phyloP scores from a whole-genome alignment of 2,888 invertebrate genomes.

The Synergus laeviventris region DNA sequence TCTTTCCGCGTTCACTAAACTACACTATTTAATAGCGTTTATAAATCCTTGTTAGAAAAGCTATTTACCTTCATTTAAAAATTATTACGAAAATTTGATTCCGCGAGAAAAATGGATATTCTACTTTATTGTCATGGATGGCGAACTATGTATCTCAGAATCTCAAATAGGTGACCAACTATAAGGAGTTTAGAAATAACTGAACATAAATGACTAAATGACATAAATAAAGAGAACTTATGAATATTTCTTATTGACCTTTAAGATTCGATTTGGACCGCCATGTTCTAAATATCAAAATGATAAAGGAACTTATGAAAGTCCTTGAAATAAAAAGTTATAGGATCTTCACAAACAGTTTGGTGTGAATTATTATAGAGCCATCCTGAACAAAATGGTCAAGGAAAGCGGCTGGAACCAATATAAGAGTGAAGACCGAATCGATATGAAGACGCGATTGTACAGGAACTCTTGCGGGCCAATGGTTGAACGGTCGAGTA shows the following conservation, averaged over 20 bases:
- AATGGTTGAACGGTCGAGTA: background rate
- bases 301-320: background rate
- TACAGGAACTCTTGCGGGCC: background rate
- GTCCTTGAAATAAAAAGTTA: background rate
- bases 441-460: background rate
- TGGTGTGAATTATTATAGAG: background rate
- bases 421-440: background rate
- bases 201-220: too few species aligned
- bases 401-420: background rate
- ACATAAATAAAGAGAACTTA: background rate
- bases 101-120: too few species aligned
- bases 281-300: background rate
- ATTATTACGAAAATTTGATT: too few species aligned
- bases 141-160: too few species aligned
- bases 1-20: background rate
- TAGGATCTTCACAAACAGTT: background rate
- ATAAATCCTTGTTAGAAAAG: too few species aligned
- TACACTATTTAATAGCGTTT: background rate
- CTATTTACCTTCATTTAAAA: too few species aligned
- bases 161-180: too few species aligned
- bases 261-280: background rate
- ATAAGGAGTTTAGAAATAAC: too few species aligned
- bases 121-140: too few species aligned
- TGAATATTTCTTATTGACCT: background rate
- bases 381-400: background rate